phyloP scores from a whole-genome alignment of 1,140 invertebrate genomes.

The Oedothorax gibbosus region DNA sequence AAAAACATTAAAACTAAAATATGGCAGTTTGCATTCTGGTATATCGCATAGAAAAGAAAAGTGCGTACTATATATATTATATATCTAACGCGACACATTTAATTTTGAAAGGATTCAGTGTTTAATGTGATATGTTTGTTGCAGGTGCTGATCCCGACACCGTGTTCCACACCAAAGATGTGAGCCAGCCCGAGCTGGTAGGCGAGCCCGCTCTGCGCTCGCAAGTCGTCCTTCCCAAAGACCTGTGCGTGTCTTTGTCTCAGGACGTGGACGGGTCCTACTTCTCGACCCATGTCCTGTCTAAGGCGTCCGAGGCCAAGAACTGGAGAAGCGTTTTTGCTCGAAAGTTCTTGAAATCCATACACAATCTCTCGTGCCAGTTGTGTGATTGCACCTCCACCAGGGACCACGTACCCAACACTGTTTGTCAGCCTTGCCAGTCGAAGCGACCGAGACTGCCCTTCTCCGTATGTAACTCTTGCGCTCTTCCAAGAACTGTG shows the following conservation, averaged over 20 bases:
- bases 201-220: conserved; percentile 49
- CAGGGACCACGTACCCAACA: conserved; percentile 45
- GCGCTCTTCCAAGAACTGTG: conserved; percentile 47
- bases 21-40: no score
- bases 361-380: conserved; percentile 21
- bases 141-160: conserved; percentile 55
- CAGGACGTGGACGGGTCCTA: conserved; percentile 57
- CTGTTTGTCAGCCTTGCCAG: conserved; percentile 50
- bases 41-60: no score
- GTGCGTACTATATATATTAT: no score
- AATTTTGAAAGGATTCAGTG: no score
- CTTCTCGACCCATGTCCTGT: conserved; percentile 39
- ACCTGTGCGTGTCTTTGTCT: conserved; percentile 57
- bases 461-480: conserved; percentile 54
- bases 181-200: conserved; percentile 46
- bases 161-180: conserved; percentile 55
- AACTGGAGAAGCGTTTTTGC: conserved; percentile 55
- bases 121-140: neutral
- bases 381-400: conserved; percentile 54
- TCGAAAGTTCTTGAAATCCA: conserved; percentile 44
- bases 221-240: conserved; percentile 56
- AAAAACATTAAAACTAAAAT: no score
- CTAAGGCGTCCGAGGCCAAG: conserved; percentile 28
- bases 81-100: no score
- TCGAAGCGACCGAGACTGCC: conserved; percentile 44